Base-by-base conservation (phyloP, 2,113 vertebrate species). In the Lonchura striata region DNA sequence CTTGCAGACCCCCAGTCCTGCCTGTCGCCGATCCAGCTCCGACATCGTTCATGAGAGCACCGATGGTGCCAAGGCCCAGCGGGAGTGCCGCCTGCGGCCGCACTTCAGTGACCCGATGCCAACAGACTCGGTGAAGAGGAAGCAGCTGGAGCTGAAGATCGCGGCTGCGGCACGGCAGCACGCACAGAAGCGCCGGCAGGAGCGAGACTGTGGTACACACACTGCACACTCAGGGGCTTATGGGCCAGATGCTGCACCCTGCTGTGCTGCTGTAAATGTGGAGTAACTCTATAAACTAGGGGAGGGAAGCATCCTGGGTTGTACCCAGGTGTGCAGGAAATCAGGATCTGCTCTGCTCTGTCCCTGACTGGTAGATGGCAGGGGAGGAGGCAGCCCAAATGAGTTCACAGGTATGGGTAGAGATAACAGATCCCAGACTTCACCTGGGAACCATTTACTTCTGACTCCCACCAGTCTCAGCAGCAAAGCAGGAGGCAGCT, bases 141-240 rank as follows among this genome's bases (percentile, higher is more conserved):
- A 99, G 97, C 98, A 99, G 97, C 98, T 99, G 97, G 98, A 99
- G 96, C 98, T 99, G 98, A 99, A 99, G 97, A 99, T 98, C 8
- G 98, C 98, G 5, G 98, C 98, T 0, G 98, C 98, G 2, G 98
- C 98, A 5, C 97, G 98, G 31, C 98, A 99, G 84, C 98, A 98
- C 1, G 96, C 98, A 3, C 98, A 99, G 88, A 98, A 98, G 15
- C 95, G 98, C 63, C 98, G 98, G 75, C 96, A 98, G 37, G 98
- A 98, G 87, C 96, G 97, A 66, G 98, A 98, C 54, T 82, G 91
- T 0, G 97, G 98, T 97, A 98, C 41, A 54, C 37, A 7, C 75
- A 41, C 63, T 49, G 72, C 31, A 21, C 12, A 0, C 54, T 27
- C 7, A 2, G 61, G 61, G 86, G 27, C 5, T 35, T 28, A 2